Base-by-base conservation (phyloP, 2,888 invertebrate species). In the Allophyes oxyacanthae region DNA sequence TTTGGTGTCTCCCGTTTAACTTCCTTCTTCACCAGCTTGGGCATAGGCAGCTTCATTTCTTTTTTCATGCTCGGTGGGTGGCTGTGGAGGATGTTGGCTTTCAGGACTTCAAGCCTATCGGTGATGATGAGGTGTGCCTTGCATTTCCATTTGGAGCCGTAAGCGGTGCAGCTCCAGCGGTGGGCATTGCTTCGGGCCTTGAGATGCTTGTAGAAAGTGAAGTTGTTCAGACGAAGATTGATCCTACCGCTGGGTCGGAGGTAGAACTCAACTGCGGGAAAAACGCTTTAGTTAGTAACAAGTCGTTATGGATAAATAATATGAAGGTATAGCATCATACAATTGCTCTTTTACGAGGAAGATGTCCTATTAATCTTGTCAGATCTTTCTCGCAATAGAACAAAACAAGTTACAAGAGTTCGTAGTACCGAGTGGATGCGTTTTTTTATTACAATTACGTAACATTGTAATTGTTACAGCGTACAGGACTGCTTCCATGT, bases 91-190 rank as follows among this genome's bases (percentile, higher is more conserved):
- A 88, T 84, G 51, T 89, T 87, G 0, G 91, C 90, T 74, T 88
- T 90, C 28, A 92, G 77, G 1, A 92, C 89, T 75, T 90, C 87
- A 0, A 91, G 82, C 15, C 87, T 84, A 13, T 92, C 91, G 0
- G 89, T 91, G 68, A 92, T 90, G 63, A 92, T 86, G 33, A 92
- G 86, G 37, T 90, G 89, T 0, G 92, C 92, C 66, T 86, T 87
- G 75, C 92, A 92, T 46, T 90, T 91, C 87, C 87, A 87, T 59
- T 90, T 91, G 59, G 89, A 86, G 7, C 89, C 89, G 69, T 91
- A 91, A 1, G 88, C 88, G 0, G 91, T 91, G 75, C 92, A 92
- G 63, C 91, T 91, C 92, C 92, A 92, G 13, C 90, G 89, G 33
- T 88, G 83, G 0, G 91, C 91, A 62, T 91, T 88, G 36, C 81